phyloP scores from a whole-genome alignment of 2,888 invertebrate species.

The Drosophila austrosaltans region DNA sequence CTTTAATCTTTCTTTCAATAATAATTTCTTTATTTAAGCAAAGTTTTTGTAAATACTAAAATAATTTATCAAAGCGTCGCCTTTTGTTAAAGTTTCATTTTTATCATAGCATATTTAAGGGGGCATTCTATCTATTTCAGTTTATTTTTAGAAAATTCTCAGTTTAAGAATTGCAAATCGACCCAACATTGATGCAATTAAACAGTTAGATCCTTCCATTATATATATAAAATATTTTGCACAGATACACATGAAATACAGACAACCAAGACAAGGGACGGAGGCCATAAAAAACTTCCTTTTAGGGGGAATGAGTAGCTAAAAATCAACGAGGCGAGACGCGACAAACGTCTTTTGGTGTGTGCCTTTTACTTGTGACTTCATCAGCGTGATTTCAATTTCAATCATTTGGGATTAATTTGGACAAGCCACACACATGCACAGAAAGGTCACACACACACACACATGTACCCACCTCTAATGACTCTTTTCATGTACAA shows the following conservation, averaged over 20 bases:
- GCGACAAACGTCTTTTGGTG: slow-evolving; percentile 31
- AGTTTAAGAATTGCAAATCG: background rate
- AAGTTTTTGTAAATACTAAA: too few species aligned
- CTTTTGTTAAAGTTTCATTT: background rate
- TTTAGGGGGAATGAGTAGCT: slow-evolving; percentile 26
- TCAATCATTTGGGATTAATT: slow-evolving; percentile 79
- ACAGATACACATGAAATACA: slow-evolving; percentile 1
- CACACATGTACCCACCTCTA: slow-evolving; percentile 32
- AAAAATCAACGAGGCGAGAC: slow-evolving; percentile 56
- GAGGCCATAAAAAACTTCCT: slow-evolving; percentile 37
- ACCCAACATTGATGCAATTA: slow-evolving; percentile 6
- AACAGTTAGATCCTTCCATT: background rate
- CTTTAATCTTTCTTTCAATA: too few species aligned
- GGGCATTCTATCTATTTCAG: background rate
- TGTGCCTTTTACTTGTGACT: slow-evolving; percentile 49
- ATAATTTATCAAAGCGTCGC: background rate
- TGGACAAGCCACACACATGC: slow-evolving; percentile 47
- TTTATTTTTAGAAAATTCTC: background rate
- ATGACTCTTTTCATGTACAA: slow-evolving; percentile 59
- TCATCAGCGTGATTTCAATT: slow-evolving; percentile 59
- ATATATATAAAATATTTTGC: background rate
- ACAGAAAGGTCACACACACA: slow-evolving; percentile 58
- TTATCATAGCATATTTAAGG: background rate
- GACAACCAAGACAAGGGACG: slow-evolving; percentile 1
- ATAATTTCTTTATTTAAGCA: too few species aligned